These are phyloP conservation scores for Corella eumyota DNA, from an alignment of 23 tunicate genomes.

Conservation along the genomic window DNA sequence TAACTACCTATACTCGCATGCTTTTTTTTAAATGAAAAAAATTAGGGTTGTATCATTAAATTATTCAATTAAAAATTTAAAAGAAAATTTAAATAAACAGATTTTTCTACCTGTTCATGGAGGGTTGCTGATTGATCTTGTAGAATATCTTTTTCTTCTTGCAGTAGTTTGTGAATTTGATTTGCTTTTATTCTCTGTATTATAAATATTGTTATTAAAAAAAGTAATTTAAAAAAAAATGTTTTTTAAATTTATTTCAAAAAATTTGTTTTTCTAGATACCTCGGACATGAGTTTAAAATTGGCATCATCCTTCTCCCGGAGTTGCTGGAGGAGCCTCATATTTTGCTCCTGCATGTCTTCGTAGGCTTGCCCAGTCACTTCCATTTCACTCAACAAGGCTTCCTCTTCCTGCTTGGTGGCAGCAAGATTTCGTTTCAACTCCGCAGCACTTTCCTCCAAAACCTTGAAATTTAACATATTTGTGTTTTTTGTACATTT, in stretches of 20 bases:
- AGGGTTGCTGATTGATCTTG: slow-evolving; percentile 60
- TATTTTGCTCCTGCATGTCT: slow-evolving; percentile 95
- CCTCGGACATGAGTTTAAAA: slow-evolving; percentile 96
- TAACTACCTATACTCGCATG: no score
- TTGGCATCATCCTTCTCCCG: slow-evolving; percentile 93
- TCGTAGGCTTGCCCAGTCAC: slow-evolving; percentile 94
- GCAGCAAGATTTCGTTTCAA: slow-evolving; percentile 63
- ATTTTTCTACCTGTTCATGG: slow-evolving; percentile 40
- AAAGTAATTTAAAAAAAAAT: no score
- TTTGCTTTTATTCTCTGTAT: slow-evolving; percentile 77
- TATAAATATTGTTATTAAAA: no score
- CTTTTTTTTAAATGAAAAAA: no score
- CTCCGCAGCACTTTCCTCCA: slow-evolving; percentile 76
- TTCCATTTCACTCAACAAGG: slow-evolving; percentile 79
- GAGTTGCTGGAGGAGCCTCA: slow-evolving; percentile 79
- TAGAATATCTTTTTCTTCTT: slow-evolving; percentile 66
- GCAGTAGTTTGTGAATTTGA: slow-evolving; percentile 71
- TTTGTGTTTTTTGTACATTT: not conserved
- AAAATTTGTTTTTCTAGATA: no score
- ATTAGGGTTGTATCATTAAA: not conserved
- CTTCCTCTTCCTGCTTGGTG: slow-evolving; percentile 86
- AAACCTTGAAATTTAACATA: slow-evolving; percentile 28
- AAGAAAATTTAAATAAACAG: not conserved
- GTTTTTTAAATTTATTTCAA: no score
- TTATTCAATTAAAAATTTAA: not conserved